Evolutionary conservation across 2,113 vertebrate species (phyloP).

Genomic region (Actenoides hombroni): DNA sequence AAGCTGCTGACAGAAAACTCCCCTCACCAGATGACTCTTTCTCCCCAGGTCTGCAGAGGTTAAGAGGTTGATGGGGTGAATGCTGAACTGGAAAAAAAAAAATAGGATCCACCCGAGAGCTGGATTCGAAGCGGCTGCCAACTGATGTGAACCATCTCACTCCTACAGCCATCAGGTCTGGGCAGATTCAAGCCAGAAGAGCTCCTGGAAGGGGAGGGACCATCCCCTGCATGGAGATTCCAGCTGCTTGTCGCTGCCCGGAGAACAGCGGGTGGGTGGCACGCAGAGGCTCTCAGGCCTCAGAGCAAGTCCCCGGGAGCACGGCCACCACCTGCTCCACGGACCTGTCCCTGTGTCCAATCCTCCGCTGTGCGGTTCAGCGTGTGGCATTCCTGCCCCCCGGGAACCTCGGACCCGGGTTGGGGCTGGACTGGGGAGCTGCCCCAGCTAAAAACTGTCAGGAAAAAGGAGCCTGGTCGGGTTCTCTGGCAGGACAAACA

Average conservation of each 20-base stretch:
- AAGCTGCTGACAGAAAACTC: neutral
- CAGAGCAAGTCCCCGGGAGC: neutral
- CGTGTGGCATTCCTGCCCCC: neutral
- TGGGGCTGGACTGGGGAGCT: neutral
- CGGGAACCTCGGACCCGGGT: neutral
- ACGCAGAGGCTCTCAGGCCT: no score
- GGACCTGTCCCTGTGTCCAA: neutral
- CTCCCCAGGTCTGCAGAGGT: neutral
- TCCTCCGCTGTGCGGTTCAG: no score
- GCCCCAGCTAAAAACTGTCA: neutral
- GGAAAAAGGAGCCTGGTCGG: neutral
- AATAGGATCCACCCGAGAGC: rapidly evolving
- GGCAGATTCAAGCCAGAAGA: neutral
- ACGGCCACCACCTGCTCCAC: neutral
- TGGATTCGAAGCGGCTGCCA: neutral
- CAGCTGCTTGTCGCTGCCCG: neutral
- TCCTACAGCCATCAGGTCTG: no score
- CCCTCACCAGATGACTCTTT: neutral
- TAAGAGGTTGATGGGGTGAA: neutral
- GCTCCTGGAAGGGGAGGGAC: neutral
- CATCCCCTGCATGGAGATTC: rapidly evolving
- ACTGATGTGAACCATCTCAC: neutral
- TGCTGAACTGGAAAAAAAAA: neutral
- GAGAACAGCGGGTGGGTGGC: neutral
- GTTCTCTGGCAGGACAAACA: neutral